Percentiles rank a stretch among this genome's conserved stretches.
phyloP scores from a whole-genome alignment of 2,113 vertebrate species.

The Nanorana parkeri region DNA sequence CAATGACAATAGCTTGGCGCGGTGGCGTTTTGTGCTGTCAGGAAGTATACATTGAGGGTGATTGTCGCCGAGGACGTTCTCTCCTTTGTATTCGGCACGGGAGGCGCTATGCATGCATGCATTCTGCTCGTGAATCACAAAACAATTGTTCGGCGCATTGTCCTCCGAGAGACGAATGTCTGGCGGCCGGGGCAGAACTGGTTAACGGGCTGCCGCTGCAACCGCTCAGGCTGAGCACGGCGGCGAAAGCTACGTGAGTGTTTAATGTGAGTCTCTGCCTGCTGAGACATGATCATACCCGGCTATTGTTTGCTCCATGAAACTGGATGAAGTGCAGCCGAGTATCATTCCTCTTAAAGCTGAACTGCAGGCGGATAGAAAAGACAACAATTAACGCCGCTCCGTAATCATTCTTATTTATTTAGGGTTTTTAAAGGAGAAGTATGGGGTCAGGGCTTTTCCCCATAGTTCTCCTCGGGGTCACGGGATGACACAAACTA shows the following conservation, averaged over 20 bases:
- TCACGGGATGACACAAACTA: too few species aligned
- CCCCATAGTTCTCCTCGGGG: too few species aligned
- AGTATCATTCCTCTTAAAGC: too few species aligned
- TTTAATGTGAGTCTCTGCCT: conserved; percentile 25
- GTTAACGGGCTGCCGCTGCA: neutral
- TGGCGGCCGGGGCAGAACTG: neutral
- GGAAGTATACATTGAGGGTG: conserved; percentile 33
- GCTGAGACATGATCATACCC: neutral
- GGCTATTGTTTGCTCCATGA: neutral
- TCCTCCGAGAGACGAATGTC: neutral
- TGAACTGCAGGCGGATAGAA: too few species aligned
- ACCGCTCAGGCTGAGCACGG: too few species aligned
- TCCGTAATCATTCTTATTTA: too few species aligned
- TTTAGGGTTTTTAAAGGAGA: too few species aligned
- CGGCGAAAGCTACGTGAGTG: neutral
- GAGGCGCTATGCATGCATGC: conserved; percentile 13
- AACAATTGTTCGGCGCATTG: neutral
- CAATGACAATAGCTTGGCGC: conserved; percentile 11
- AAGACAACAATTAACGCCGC: too few species aligned
- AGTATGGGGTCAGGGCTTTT: too few species aligned
- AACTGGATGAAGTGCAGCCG: neutral
- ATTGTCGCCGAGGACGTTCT: conserved; percentile 29
- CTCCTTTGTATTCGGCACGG: conserved; percentile 26
- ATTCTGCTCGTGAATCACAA: neutral
- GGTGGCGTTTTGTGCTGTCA: conserved; percentile 26